Percentiles rank a stretch among this genome's conserved stretches.
These are phyloP conservation scores for Phaenicophaeus curvirostris DNA, from an alignment of 2,797 vertebrate species.

Conservation along the genomic window DNA sequence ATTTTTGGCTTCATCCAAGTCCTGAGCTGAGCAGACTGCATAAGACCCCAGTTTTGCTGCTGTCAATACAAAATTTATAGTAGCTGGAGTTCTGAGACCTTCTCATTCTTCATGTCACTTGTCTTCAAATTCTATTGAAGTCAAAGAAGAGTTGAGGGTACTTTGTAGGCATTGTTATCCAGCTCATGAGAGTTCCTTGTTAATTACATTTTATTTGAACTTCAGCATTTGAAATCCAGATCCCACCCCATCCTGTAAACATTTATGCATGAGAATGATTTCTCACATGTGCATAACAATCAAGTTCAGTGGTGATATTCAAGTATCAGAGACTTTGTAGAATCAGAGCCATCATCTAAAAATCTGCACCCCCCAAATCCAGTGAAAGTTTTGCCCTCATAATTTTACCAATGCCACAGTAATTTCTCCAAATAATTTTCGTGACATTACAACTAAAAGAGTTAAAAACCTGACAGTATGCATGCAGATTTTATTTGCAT, in stretches of 20 bases:
- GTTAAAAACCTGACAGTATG: not conserved
- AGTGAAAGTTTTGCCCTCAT: not conserved
- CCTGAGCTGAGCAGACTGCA: not conserved
- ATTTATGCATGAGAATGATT: not conserved
- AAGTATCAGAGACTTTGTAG: not conserved
- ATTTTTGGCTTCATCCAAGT: not conserved
- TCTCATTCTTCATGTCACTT: not conserved
- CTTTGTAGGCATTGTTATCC: not conserved
- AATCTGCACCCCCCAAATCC: not conserved
- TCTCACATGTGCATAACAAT: not conserved
- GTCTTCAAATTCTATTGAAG: not conserved
- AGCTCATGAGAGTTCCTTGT: conserved; percentile 15
- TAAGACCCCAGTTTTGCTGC: not conserved
- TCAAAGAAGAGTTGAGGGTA: not conserved
- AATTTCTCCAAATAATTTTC: not conserved
- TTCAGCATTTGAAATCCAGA: not conserved
- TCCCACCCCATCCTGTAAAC: not conserved
- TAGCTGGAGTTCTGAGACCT: not conserved
- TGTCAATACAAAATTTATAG: not conserved
- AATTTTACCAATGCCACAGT: not conserved
- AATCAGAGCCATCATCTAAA: not conserved
- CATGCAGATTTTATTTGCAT: not conserved
- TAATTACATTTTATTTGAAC: conserved; percentile 48
- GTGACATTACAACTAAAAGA: not conserved
- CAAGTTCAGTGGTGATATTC: not conserved